phyloP scores from a whole-genome alignment of 2,113 vertebrate species.

The Tragelaphus imberbis region DNA sequence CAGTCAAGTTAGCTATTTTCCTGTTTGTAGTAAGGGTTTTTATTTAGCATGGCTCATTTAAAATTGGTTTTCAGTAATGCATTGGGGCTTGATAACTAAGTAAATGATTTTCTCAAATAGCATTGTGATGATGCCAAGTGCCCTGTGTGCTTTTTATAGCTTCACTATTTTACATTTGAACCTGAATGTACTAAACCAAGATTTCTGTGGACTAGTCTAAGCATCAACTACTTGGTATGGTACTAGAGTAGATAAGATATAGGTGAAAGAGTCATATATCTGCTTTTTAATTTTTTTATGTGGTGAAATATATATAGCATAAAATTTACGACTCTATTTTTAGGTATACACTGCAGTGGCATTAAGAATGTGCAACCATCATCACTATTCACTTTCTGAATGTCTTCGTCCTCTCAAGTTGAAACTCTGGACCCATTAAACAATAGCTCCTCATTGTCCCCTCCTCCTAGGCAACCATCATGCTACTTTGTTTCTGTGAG shows the following conservation, averaged over 20 bases:
- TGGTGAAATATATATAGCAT: background rate
- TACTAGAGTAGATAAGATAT: background rate
- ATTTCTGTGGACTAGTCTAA: background rate
- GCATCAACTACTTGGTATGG: background rate
- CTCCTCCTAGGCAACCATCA: background rate
- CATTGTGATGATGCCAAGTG: background rate
- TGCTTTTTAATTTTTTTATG: background rate
- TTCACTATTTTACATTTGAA: slow-evolving; percentile 28
- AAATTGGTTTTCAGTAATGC: slow-evolving; percentile 30
- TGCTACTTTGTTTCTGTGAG: background rate
- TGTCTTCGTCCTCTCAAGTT: background rate
- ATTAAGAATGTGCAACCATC: background rate
- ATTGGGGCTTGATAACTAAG: background rate
- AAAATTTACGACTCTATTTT: background rate
- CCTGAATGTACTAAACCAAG: background rate
- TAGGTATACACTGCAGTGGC: background rate
- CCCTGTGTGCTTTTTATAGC: slow-evolving; percentile 29
- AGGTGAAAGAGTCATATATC: background rate
- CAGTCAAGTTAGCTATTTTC: slow-evolving; percentile 1
- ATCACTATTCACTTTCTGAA: background rate
- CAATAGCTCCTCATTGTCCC: background rate
- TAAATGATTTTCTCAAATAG: slow-evolving; percentile 38
- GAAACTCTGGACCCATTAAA: background rate
- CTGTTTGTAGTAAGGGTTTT: slow-evolving; percentile 9
- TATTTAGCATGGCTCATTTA: slow-evolving; percentile 14